Conservation (phyloP, 2,888 invertebrate genomes). For the Nezara viridula region DNA sequence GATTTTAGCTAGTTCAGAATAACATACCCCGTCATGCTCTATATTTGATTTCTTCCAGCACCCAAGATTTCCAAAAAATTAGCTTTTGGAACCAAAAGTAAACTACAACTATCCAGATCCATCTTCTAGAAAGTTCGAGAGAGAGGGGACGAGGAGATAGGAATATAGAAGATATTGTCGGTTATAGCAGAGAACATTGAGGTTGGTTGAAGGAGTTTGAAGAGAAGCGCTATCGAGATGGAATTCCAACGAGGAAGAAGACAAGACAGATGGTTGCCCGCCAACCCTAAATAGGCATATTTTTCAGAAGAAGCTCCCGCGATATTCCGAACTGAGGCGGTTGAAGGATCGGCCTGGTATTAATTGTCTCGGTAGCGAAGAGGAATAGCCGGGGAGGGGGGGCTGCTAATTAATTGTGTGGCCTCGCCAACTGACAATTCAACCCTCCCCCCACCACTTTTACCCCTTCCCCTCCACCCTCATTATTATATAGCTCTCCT, state of each 20-base stretch:
- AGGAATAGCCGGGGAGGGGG: background rate
- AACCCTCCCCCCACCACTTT: background rate
- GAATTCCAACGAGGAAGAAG: conserved; percentile 5
- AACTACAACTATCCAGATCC: too few relatives aligned
- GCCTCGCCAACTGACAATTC: background rate
- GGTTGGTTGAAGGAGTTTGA: background rate
- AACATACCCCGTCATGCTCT: too few relatives aligned
- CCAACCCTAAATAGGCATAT: conserved; percentile 15
- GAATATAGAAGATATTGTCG: background rate
- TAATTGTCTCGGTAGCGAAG: background rate
- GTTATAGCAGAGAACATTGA: background rate
- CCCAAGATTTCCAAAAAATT: too few relatives aligned
- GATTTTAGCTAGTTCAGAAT: too few relatives aligned
- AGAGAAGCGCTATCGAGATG: conserved; percentile 8
- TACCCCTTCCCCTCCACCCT: too few relatives aligned
- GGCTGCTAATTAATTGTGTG: background rate
- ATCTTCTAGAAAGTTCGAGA: background rate
- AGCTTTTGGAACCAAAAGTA: too few relatives aligned
- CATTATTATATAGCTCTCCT: background rate
- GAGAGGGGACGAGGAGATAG: background rate
- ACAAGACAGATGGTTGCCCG: background rate
- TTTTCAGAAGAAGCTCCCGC: background rate
- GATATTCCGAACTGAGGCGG: background rate
- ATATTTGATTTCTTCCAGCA: too few relatives aligned
- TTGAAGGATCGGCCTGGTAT: conserved; percentile 2